These are phyloP conservation scores for Phrixothrix hirtus DNA, from an alignment of 2,888 invertebrate genomes.

Conservation along the genomic window DNA sequence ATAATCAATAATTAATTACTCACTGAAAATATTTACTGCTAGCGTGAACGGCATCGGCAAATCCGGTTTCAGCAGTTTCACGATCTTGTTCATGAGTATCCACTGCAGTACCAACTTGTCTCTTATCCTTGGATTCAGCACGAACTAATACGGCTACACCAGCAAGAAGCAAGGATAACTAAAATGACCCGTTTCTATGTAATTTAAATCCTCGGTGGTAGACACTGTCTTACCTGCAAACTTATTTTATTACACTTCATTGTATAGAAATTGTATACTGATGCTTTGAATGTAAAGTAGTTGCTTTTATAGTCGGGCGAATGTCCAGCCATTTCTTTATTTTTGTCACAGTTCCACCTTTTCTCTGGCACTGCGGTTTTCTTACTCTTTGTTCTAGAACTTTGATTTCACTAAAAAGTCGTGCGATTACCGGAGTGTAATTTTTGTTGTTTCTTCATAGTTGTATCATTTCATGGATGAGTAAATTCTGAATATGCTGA, in stretches of 20 bases:
- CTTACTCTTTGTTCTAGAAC: constrained; percentile 30
- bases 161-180: constrained; percentile 12
- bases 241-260: constrained; percentile 14
- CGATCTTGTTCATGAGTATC: constrained; percentile 16
- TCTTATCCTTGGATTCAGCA: constrained; percentile 23
- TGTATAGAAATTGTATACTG: constrained; percentile 5
- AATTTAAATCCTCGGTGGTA: too few relatives aligned
- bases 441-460: constrained; percentile 20
- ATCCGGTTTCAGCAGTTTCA: constrained; percentile 22
- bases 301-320: constrained; percentile 29
- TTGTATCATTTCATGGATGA: constrained; percentile 10
- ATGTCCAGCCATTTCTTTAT: constrained; percentile 27
- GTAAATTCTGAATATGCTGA: constrained; percentile 3
- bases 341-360: constrained; percentile 33
- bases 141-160: constrained; percentile 10
- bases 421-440: constrained; percentile 25
- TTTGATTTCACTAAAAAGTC: constrained; percentile 25
- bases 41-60: constrained; percentile 37
- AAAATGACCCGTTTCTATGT: too few relatives aligned
- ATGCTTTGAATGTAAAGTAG: constrained; percentile 6
- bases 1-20: constrained; percentile 48
- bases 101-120: constrained; percentile 25
- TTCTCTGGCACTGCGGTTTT: constrained; percentile 31
- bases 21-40: constrained; percentile 60
- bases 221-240: constrained; percentile 21